Evolutionary conservation across 2,113 vertebrate genomes (phyloP), one percentile per base, ranked within the genome.

Genomic region (Corythornis vintsioides): DNA sequence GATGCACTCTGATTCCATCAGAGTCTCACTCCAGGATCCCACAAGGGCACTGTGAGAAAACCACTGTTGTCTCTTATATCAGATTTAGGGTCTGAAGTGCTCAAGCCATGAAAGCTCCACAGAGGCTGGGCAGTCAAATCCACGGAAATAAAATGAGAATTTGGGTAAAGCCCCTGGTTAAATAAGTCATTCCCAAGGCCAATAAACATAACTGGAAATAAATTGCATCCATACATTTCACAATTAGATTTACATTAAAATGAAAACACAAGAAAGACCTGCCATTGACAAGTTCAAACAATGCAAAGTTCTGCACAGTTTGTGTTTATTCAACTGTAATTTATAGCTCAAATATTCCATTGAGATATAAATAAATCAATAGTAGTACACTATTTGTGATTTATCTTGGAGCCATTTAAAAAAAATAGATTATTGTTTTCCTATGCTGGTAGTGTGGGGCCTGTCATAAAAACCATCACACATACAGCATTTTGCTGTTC

Each of bases 191-290:
- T 91, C 91, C 74, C 81, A 82, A 93, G 88, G 82, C 89, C 88
- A 93, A 96, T 94, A 96, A 96, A 96, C 94, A 86, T 96, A 93
- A 92, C 79, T 92, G 91, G 83, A 96, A 96, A 91, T 94, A 96
- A 95, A 96, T 96, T 96, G 91, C 72, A 92, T 96, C 85, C 92
- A 93, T 94, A 88, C 79, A 93, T 92, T 94, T 94, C 92, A 96
- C 89, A 94, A 85, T 94, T 96, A 95, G 94, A 95, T 95, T 96
- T 96, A 96, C 85, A 91, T 86, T 93, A 94, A 92, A 96, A 92
- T 59, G 69, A 95, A 92, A 96, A 88, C 91, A 93, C 0, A 2
- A 91, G 89, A 89, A 89, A 94, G 91, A 74, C 89, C 72, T 86
- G 76, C 72, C 91, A 86, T 61, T 67, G 92, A 86, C 76, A 50